These are phyloP conservation scores for Nematopogon swammerdamellus DNA, from an alignment of 2,888 invertebrate genomes.

Conservation along the genomic window DNA sequence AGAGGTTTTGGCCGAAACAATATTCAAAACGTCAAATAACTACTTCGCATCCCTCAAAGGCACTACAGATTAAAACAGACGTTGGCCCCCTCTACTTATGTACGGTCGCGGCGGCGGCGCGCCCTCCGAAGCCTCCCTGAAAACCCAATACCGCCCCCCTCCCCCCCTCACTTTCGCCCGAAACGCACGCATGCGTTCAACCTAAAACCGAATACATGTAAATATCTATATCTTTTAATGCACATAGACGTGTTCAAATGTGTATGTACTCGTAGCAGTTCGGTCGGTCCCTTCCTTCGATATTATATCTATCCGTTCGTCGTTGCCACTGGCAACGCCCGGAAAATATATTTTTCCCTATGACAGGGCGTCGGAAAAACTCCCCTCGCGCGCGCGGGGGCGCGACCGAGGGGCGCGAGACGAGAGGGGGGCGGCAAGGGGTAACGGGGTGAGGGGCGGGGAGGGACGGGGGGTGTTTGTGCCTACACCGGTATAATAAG, in stretches of 20 bases:
- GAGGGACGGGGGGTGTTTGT: constrained; percentile 10
- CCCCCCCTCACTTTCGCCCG: constrained; percentile 39
- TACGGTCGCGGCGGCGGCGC: constrained; percentile 23
- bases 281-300: constrained; percentile 25
- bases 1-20: too few species aligned
- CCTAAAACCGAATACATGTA: constrained; percentile 31
- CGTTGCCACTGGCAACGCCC: constrained; percentile 38
- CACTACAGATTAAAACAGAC: constrained; percentile 33
- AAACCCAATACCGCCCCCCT: constrained; percentile 47
- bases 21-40: neutral
- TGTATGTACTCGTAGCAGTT: constrained; percentile 14
- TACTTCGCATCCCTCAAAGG: constrained; percentile 30
- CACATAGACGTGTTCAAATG: neutral
- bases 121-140: constrained; percentile 29
- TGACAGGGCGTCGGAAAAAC: constrained; percentile 14
- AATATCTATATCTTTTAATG: neutral
- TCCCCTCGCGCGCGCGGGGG: too few species aligned
- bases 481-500: constrained; percentile 15
- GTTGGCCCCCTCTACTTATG: neutral
- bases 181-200: constrained; percentile 53
- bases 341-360: constrained; percentile 37
- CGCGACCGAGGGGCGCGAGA: too few species aligned
- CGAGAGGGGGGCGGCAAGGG: constrained; percentile 5
- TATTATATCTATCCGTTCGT: constrained; percentile 38
- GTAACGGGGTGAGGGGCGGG: constrained; percentile 6